phyloP scores from a whole-genome alignment of 2,797 vertebrate species.

The Pseudochromis fuscus region DNA sequence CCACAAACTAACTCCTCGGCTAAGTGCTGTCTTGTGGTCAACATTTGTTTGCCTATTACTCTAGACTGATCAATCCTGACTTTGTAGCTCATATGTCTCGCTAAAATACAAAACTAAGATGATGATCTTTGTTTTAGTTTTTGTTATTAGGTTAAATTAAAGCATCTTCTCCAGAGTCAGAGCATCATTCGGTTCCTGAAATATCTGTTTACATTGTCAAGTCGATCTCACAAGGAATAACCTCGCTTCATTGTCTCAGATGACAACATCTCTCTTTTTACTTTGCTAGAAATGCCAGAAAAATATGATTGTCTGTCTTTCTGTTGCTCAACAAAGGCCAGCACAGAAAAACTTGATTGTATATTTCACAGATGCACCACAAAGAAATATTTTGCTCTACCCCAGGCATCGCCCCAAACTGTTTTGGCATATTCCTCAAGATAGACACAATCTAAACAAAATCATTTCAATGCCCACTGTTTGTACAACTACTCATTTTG shows the following conservation, averaged over 20 bases:
- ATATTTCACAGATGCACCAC: conserved; percentile 38
- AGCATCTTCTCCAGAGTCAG: conserved; percentile 14
- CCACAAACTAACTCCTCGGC: too few relatives aligned
- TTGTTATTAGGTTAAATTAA: neutral
- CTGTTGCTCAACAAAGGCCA: conserved; percentile 42
- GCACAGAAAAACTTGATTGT: conserved; percentile 22
- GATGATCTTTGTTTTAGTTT: too few relatives aligned
- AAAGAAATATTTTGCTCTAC: conserved; percentile 5
- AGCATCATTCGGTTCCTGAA: conserved; percentile 23
- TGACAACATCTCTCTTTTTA: conserved; percentile 19
- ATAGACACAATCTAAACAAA: conserved; percentile 25
- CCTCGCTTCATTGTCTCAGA: conserved; percentile 24
- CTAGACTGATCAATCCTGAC: too few relatives aligned
- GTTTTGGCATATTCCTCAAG: conserved; percentile 1
- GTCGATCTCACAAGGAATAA: conserved; percentile 8
- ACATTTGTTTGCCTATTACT: neutral
- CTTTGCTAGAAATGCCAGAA: conserved; percentile 20
- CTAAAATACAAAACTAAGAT: too few relatives aligned
- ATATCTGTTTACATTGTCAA: conserved; percentile 42
- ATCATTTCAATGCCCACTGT: conserved; percentile 1
- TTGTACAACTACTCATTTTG: neutral
- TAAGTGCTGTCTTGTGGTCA: neutral
- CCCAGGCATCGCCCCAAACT: conserved; percentile 11
- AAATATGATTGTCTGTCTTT: conserved; percentile 25
- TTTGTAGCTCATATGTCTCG: too few relatives aligned